These are phyloP conservation scores for Trematomus loennbergii DNA, from an alignment of 2,113 vertebrate genomes.

Conservation along the genomic window DNA sequence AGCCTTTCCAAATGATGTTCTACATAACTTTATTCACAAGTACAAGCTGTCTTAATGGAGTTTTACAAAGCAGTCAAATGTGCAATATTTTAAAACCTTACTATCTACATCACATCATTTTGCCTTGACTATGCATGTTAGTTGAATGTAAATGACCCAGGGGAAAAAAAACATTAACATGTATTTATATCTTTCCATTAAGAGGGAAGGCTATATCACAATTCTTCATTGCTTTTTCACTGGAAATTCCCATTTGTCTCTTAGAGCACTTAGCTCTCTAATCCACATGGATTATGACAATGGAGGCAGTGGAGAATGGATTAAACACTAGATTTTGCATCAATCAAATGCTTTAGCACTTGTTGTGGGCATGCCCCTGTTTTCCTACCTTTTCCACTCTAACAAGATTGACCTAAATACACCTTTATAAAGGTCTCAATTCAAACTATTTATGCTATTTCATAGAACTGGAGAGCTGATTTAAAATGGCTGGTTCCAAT, in stretches of 20 bases:
- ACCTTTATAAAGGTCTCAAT: constrained; percentile 15
- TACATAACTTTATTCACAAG: not conserved
- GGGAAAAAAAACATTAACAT: not conserved
- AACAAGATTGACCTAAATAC: constrained; percentile 49
- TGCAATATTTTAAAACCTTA: not conserved
- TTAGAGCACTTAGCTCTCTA: constrained; percentile 79
- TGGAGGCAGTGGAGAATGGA: constrained; percentile 73
- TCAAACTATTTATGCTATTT: not conserved
- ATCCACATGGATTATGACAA: constrained; percentile 85
- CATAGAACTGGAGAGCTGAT: not conserved
- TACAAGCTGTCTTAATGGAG: not conserved
- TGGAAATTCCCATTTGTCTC: constrained; percentile 66
- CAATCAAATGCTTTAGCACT: constrained; percentile 68
- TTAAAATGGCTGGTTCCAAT: not conserved
- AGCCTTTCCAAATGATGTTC: constrained; percentile 1
- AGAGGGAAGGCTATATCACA: not conserved
- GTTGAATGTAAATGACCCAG: constrained; percentile 4
- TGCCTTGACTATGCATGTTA: not conserved
- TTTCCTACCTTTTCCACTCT: constrained; percentile 49
- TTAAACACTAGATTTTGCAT: constrained; percentile 77
- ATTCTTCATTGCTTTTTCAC: constrained; percentile 35
- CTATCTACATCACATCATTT: not conserved
- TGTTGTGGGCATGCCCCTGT: constrained; percentile 42
- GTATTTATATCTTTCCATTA: constrained; percentile 21
- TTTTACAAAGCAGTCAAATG: not conserved